A percentile compares a stretch with the other conserved stretches of the same genome.
These are phyloP conservation scores for Chromoteleia sp. DNA, from an alignment of 2,888 invertebrate genomes.

Conservation along the genomic window DNA sequence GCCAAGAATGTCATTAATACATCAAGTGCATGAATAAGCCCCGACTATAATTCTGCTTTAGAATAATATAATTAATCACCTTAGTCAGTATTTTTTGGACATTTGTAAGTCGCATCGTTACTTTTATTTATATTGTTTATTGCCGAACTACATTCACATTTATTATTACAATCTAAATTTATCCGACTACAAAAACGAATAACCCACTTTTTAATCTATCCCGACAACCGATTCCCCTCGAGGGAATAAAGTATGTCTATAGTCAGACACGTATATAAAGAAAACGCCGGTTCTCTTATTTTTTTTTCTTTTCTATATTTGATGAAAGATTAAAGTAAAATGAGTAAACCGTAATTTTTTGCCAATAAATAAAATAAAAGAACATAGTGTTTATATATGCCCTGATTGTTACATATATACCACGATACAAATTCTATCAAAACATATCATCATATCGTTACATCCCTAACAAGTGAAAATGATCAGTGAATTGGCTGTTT, in stretches of 20 bases:
- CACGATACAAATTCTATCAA: too few relatives aligned
- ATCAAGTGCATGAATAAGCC: constrained; percentile 39
- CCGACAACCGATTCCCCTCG: constrained; percentile 1
- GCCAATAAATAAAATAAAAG: constrained; percentile 23
- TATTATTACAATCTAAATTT: constrained; percentile 39
- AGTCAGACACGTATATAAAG: constrained; percentile 42
- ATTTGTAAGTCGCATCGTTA: constrained; percentile 12
- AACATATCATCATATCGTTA: too few relatives aligned
- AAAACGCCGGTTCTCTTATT: not conserved
- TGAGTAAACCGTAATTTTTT: constrained; percentile 1
- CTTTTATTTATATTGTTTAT: constrained; percentile 46
- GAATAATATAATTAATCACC: constrained; percentile 38
- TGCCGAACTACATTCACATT: constrained; percentile 11
- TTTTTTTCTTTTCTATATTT: not conserved
- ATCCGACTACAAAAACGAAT: constrained; percentile 20
- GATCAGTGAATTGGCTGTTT: too few relatives aligned
- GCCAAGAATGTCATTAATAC: constrained; percentile 60
- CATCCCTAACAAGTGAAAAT: too few relatives aligned
- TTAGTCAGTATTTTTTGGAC: not conserved
- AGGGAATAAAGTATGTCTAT: constrained; percentile 42
- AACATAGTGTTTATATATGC: too few relatives aligned
- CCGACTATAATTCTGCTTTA: constrained; percentile 3
- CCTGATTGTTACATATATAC: too few relatives aligned
- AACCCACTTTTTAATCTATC: constrained; percentile 28
- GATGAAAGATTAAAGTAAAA: constrained; percentile 2